Evolutionary conservation across 2,113 vertebrate species (phyloP).

Genomic region (Nothocercus nigrocapillus): DNA sequence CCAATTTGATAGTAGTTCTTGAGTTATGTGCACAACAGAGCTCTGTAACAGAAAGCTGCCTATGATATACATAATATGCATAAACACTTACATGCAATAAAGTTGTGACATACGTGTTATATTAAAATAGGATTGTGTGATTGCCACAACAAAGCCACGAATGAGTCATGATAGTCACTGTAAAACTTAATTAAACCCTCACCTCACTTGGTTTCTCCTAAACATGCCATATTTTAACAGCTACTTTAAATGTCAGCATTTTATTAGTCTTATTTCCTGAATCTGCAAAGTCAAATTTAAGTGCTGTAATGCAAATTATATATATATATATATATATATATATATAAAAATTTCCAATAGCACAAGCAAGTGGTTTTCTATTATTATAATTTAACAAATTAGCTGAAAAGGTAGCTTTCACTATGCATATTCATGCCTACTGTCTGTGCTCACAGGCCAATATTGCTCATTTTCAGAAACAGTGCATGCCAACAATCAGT

Average conservation of each 20-base stretch:
- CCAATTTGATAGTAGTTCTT: background rate
- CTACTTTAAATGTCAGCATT: background rate
- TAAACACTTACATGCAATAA: background rate
- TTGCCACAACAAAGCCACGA: background rate
- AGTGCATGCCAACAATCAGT: background rate
- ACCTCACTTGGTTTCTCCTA: background rate
- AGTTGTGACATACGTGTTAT: background rate
- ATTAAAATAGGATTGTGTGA: background rate
- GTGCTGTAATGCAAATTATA: background rate
- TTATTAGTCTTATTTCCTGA: background rate
- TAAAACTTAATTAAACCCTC: background rate
- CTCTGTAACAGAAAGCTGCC: background rate
- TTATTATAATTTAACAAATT: background rate
- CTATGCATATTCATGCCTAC: background rate
- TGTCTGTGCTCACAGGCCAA: background rate
- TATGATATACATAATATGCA: background rate
- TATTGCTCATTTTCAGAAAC: background rate
- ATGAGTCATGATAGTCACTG: background rate
- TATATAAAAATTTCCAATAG: background rate
- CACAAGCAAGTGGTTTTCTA: background rate
- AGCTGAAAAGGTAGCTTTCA: background rate
- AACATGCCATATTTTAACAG: background rate
- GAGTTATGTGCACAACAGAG: background rate
- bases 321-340: no score
- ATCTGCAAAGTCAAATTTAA: background rate